Base-by-base conservation (phyloP, 2,113 vertebrate genomes). In the Acanthisitta chloris region DNA sequence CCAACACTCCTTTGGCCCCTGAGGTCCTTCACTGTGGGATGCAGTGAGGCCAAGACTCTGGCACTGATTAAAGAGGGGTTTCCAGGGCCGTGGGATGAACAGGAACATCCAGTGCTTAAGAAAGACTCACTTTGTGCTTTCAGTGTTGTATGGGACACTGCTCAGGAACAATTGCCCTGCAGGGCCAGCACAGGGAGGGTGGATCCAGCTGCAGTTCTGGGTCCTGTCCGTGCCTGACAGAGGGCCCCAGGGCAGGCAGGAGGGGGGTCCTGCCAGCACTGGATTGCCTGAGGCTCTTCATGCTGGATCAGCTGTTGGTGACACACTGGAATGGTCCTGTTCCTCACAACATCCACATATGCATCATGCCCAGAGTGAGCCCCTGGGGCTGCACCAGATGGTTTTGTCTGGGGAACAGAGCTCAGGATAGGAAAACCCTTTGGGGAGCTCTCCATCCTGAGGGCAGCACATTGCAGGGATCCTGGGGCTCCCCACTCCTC, bases 61-160 rank as follows among this genome's bases (percentile, higher is more conserved):
- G 87, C 90, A 95, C 42, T 70, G 84, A 84, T 69, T 74, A n/a
- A 72, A 70, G 72, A 89, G 73, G 92, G 95, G 74, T 94, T 94
- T 87, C 77, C 96, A 84, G 38, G 70, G 31, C 87, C 11, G 6
- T 62, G 92, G 77, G 87, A 92, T 1, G 40, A 62, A 25, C 90
- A 40, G 92, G 84, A 91, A 95, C 92, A 84, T 6, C 55, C 81
- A 92, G 92, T 67, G 87, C 92, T 67, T 66, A 31, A 79, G 73
- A 92, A 91, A 89, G 81, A 11, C 69, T 84, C 55, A 16, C 81
- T 91, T 45, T 81, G 94, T 96, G 86, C 69, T 70, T 19, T 70
- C 2, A 6, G 58, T 36, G 74, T 81, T 81, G 72, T 33, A 81
- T 4, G 18, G 91, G 71, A 43, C 91, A 6, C 3, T 83, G 86